Evolutionary conservation across 2,113 vertebrate genomes (phyloP).

Genomic region (Saccopteryx leptura): DNA sequence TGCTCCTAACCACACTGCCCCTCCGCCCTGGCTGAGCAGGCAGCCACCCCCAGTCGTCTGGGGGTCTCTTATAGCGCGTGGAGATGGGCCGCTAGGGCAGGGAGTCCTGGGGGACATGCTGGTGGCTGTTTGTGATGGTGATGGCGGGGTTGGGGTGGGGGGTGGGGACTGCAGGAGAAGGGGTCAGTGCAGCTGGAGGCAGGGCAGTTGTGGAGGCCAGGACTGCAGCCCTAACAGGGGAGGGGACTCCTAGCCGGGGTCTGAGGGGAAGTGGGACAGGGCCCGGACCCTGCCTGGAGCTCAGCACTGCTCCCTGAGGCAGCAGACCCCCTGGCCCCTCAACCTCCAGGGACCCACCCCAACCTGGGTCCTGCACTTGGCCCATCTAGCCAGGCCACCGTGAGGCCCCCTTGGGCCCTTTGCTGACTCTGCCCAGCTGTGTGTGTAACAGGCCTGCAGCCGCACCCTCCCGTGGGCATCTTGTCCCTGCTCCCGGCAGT

Average conservation of each 20-base stretch:
- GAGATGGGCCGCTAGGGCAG: not conserved
- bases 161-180: no score
- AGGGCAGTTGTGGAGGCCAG: not conserved
- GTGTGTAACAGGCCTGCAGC: not conserved
- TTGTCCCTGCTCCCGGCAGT: no score
- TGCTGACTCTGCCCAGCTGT: not conserved
- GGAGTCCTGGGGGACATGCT: not conserved
- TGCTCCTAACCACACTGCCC: not conserved
- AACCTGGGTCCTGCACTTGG: not conserved
- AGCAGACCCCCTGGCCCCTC: accelerated
- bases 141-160: accelerated
- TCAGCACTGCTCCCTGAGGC: not conserved
- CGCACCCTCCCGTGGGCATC: accelerated
- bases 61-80: no score
- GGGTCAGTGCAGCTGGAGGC: not conserved
- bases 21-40: not conserved
- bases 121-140: not conserved
- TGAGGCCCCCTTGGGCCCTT: not conserved
- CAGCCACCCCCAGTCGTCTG: no score
- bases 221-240: not conserved
- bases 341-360: not conserved
- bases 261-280: not conserved
- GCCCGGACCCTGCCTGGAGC: accelerated
- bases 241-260: not conserved
- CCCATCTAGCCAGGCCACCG: not conserved